These are phyloP conservation scores for Ammodytes marinus DNA, from an alignment of 2,113 vertebrate genomes.

Conservation along the genomic window DNA sequence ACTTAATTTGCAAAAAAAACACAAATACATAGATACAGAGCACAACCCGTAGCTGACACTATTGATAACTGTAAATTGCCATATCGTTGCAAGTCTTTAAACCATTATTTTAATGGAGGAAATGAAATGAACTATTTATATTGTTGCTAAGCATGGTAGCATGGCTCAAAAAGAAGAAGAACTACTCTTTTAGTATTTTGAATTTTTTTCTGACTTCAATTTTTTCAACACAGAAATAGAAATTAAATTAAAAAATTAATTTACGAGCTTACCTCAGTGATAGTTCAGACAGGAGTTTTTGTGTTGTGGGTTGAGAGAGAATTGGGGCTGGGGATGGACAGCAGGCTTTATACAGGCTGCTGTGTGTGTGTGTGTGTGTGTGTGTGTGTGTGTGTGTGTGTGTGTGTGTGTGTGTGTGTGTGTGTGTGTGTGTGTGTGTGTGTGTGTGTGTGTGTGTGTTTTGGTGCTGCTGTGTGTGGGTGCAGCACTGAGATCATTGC, in stretches of 20 bases:
- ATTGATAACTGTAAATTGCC: background rate
- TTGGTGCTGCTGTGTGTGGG: background rate
- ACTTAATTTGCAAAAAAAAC: background rate
- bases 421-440: background rate
- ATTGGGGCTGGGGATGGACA: conserved; percentile 35
- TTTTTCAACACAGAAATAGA: background rate
- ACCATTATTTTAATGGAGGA: background rate
- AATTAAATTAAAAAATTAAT: background rate
- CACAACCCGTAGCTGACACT: background rate
- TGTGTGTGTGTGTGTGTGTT: background rate
- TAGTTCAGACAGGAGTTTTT: background rate
- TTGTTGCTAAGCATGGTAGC: no score
- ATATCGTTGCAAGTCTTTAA: background rate
- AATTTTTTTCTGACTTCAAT: background rate
- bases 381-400: background rate
- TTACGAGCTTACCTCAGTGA: conserved; percentile 47
- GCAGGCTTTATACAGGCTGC: conserved; percentile 64
- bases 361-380: conserved; percentile 8
- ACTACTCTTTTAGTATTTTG: no score
- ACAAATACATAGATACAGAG: background rate
- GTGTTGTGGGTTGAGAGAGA: conserved; percentile 25
- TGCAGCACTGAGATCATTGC: conserved; percentile 47
- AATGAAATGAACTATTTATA: no score
- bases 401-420: background rate
- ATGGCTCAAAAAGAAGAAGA: no score